Evolutionary conservation across 2,888 invertebrate species (phyloP), one percentile per base, ranked within the genome.

Genomic region (Perizoma affinitatum): DNA sequence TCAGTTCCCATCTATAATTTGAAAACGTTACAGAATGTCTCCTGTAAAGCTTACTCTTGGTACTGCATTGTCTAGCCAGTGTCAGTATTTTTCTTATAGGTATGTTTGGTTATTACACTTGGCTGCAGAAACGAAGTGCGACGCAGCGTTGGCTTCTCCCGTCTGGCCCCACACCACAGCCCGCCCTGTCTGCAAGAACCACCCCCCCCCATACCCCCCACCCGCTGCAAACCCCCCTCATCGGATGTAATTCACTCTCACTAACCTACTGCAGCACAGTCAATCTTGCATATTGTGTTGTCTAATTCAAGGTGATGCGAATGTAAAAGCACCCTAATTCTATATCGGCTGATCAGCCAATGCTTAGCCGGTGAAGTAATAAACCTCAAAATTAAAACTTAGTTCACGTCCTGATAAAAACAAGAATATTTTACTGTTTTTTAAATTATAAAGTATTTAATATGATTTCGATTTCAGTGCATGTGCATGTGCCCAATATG

Each of bases 181-280:
- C 82, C 86, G 66, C 86, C 87, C 89, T 77, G 89, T 86, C 88
- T 89, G 87, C 84, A 84, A 72, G 71, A 74, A 78, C 71, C 81
- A 79, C 22, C 22, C 81, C 79, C 22, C 22, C 22, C 22, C 22
- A 22, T 22, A 72, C 67, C 54, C n/a, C 65, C 57, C 59, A 41
- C 67, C 67, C 67, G 60, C 65, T 75, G 73, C 73, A 72, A 71
- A 73, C 72, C 73, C 61, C 67, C 70, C n/a, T n/a, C 71, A 70
- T 77, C 76, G 70, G 65, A 77, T 84, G 87, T 90, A 89, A 87
- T 92, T 92, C 91, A 92, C 92, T 92, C 92, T 92, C 92, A 91
- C 91, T 92, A 92, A 92, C 92, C 92, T 87, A 92, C 90, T 92
- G 90, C 90, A 91, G 85, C 83, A 83, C 80, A 86, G 83, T 87